A percentile compares a stretch with the other conserved stretches of the same genome.
phyloP scores from a whole-genome alignment of 2,113 vertebrate species.

The Psilopsiagon aurifrons region DNA sequence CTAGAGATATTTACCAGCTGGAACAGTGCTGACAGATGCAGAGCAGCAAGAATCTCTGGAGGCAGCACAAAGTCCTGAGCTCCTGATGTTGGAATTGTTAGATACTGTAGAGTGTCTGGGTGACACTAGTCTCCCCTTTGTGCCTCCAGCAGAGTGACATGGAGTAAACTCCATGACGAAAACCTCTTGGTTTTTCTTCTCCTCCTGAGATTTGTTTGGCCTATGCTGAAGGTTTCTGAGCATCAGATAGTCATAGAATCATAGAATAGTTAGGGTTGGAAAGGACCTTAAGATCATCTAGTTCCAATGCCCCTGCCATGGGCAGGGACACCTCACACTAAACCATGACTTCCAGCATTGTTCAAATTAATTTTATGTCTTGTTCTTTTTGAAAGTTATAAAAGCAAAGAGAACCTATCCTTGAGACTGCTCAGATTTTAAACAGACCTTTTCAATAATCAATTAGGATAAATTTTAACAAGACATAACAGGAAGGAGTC shows the following conservation, averaged over 20 bases:
- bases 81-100: neutral
- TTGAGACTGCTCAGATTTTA: neutral
- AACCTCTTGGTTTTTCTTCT: neutral
- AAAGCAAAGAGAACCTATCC: neutral
- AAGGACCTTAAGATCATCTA: too few relatives aligned
- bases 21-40: neutral
- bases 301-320: too few relatives aligned
- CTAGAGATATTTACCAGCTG: neutral
- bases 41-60: neutral
- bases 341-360: neutral
- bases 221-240: neutral
- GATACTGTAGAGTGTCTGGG: neutral
- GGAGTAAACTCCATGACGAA: neutral
- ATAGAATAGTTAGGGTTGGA: too few relatives aligned
- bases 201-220: neutral
- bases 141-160: neutral
- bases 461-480: neutral
- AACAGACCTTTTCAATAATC: neutral
- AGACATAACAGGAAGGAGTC: constrained; percentile 35
- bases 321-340: too few relatives aligned
- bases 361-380: neutral
- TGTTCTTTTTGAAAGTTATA: neutral
- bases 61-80: neutral
- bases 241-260: neutral
- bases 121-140: neutral